Evolutionary conservation across 1,140 invertebrate genomes (phyloP), one percentile per base, ranked within the genome.

Genomic region (Caenorhabditis tropicalis): DNA sequence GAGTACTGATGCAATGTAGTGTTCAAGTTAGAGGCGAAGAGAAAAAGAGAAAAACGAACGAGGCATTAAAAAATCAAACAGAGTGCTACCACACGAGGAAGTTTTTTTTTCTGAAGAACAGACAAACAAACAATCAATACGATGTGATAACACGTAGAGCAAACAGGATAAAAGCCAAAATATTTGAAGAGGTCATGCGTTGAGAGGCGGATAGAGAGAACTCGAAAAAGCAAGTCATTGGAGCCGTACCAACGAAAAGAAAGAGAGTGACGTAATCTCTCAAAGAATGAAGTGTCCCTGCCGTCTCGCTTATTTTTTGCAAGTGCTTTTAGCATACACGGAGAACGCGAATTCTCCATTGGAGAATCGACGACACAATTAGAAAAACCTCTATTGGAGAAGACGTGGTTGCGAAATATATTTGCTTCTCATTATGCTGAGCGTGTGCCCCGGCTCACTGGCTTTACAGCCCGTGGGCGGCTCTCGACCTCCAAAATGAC

Each of bases 51-150:
- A 65, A 65, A 65, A n/a, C 58, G 65, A 74, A 74, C 65, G 36
- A 74, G 36, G 65, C 65, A 74, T 43, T 74, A 74, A 74, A 74
- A 74, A 46, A 74, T 74, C 65, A 74, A 74, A 43, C 36, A 74
- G 24, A 74, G 65, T 74, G 65, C 33, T 39, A 74, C 65, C 29
- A 24, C 21, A 46, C 65, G 36, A 21, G 21, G 65, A 74, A 46
- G 65, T 43, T 29, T 43, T 10, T n/a, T n/a, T n/a, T n/a, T n/a
- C n/a, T 19, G 31, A 36, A 36, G n/a, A 74, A 43, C 65, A 46
- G 36, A 27, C 33, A 39, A 74, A 43, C 36, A 74, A 7, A 74
- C 36, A 46, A 74, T 74, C 65, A 74, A 74, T 74, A 74, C 33
- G 9, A 36, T 16, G 29, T 65, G 58, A 65, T 65, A 65, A 36